Evolutionary conservation across 2,113 vertebrate genomes (phyloP), one percentile per base, ranked within the genome.

Genomic region (Indicator indicator): DNA sequence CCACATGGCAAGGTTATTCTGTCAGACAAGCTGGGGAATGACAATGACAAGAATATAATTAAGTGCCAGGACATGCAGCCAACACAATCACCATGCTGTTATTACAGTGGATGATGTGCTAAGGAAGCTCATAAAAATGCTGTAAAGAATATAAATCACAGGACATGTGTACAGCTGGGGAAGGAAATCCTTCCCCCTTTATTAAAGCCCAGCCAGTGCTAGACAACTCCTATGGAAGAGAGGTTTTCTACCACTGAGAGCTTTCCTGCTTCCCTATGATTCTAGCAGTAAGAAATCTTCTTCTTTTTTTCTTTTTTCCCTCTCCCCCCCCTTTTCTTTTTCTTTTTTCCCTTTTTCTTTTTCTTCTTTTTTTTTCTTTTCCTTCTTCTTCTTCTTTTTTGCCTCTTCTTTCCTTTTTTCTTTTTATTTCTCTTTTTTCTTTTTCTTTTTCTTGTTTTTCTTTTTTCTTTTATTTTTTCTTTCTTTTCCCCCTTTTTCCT

Each of bases 41-140:
- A 95, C 96, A 97, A 95, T 95, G 97, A 96, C 97, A 97, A 95
- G 90, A 95, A 91, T 96, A 96, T 97, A 98, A 98, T 97, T 97
- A 97, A 97, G 93, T 96, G 90, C 92, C 96, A 97, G 96, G 95
- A 97, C 97, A 97, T 83, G 93, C 95, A 96, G 97, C 96, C 96
- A 97, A 94, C 91, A 96, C 96, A 98, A 97, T 98, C 97, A 97
- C 94, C 77, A 58, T 86, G 58, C 94, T 95, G 97, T 97, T 98
- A 97, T 96, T 97, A 96, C 63, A 75, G 86, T 92, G 94, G 94
- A 94, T 95, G 96, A 96, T 96, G 94, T 89, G 94, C 94, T 95
- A 92, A 94, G 92, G 94, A 87, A 95, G 88, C 96, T 97, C 95
- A 95, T 98, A 97, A 97, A 97, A 95, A 91, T 70, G 88, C n/a